Percentiles rank a stretch among this genome's conserved stretches.
phyloP scores from a whole-genome alignment of 1,140 invertebrate genomes.

The Drosophila kikkawai region DNA sequence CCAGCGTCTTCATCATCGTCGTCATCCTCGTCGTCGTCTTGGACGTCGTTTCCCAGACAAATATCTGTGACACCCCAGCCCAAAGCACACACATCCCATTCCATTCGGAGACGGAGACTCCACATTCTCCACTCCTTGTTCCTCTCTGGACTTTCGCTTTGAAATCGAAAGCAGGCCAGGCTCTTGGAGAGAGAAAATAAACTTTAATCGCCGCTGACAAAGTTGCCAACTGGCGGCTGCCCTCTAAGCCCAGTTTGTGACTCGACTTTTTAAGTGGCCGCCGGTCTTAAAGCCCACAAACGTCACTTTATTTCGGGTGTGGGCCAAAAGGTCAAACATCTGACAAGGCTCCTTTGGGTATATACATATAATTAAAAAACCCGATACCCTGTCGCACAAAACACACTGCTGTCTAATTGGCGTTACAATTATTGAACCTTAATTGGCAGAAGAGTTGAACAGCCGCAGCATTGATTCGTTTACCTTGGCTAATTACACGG shows the following conservation, averaged over 20 bases:
- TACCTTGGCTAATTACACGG: slow-evolving; percentile 5
- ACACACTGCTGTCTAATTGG: slow-evolving; percentile 36
- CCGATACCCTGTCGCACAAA: slow-evolving; percentile 1
- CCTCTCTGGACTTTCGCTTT: slow-evolving; percentile 29
- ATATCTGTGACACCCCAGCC: slow-evolving; percentile 30
- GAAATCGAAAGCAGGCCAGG: slow-evolving; percentile 31
- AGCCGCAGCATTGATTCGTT: slow-evolving; percentile 4
- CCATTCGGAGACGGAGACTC: background rate
- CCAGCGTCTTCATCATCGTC: slow-evolving; percentile 8
- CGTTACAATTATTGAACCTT: slow-evolving; percentile 39
- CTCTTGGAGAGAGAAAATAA: background rate
- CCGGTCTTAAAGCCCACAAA: slow-evolving; percentile 20
- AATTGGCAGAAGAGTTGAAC: slow-evolving; percentile 32
- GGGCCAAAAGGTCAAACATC: slow-evolving; percentile 59
- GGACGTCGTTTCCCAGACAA: slow-evolving; percentile 35
- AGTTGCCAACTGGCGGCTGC: slow-evolving; percentile 30
- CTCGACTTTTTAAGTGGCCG: slow-evolving; percentile 44
- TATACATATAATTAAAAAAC: background rate
- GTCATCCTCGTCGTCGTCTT: background rate
- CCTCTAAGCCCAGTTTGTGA: slow-evolving; percentile 34
- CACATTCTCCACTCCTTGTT: background rate
- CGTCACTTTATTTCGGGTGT: slow-evolving; percentile 9
- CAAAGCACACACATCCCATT: slow-evolving; percentile 2
- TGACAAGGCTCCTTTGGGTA: slow-evolving; percentile 2
- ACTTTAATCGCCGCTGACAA: slow-evolving; percentile 42